These are phyloP conservation scores for Eumeta japonica DNA, from an alignment of 1,140 invertebrate genomes.

Conservation along the genomic window DNA sequence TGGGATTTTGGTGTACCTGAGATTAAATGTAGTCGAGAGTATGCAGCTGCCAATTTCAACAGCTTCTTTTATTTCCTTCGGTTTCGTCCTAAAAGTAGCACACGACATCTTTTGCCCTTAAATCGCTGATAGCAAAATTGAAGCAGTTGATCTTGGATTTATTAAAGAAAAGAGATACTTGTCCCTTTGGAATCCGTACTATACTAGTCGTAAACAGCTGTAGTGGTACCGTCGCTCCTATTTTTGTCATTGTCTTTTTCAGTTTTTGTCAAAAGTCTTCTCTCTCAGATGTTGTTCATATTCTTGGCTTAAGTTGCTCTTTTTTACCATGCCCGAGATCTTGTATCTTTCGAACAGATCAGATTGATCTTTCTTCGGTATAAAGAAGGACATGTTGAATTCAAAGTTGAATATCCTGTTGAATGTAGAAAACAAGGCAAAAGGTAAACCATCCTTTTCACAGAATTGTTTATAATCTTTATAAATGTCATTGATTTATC, in stretches of 20 bases:
- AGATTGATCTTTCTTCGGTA: slow-evolving; percentile 43
- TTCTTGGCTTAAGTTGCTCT: slow-evolving; percentile 10
- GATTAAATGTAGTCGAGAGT: slow-evolving; percentile 14
- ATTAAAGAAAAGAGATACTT: slow-evolving; percentile 21
- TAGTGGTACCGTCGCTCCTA: slow-evolving; percentile 6
- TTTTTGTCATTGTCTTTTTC: slow-evolving; percentile 32
- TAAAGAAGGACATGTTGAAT: slow-evolving; percentile 33
- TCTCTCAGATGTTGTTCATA: slow-evolving; percentile 26
- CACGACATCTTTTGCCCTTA: slow-evolving; percentile 17
- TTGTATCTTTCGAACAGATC: slow-evolving; percentile 28
- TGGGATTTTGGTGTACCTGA: slow-evolving; percentile 2
- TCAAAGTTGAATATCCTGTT: slow-evolving; percentile 25
- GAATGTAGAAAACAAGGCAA: slow-evolving; percentile 15
- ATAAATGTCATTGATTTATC: slow-evolving; percentile 23
- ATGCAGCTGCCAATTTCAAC: slow-evolving; percentile 26
- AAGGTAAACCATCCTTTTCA: slow-evolving; percentile 7
- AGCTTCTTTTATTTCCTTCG: slow-evolving; percentile 21
- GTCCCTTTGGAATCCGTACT: slow-evolving; percentile 20
- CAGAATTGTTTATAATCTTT: slow-evolving; percentile 20
- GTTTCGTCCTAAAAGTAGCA: slow-evolving; percentile 29
- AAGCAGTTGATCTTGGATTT: slow-evolving; percentile 24
- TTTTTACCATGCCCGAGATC: slow-evolving; percentile 19
- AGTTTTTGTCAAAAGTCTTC: slow-evolving; percentile 19
- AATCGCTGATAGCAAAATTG: slow-evolving; percentile 29
- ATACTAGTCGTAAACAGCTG: slow-evolving; percentile 15